Evolutionary conservation across 2,797 vertebrate genomes (phyloP), one percentile per base, ranked within the genome.

Genomic region (Pseudochirops cupreus): DNA sequence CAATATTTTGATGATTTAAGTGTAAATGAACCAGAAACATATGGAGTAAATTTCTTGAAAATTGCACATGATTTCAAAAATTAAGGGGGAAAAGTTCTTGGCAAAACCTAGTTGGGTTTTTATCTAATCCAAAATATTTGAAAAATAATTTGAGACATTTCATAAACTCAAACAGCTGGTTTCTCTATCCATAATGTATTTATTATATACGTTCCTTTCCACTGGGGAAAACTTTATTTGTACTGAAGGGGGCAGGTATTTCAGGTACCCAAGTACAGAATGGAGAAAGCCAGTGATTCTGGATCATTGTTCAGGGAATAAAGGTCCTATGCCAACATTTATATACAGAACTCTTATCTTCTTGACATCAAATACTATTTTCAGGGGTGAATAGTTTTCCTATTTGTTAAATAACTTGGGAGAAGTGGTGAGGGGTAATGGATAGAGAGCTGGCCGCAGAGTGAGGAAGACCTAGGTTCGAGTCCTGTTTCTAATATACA

Each of bases 71-170:
- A 97, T 98, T 97, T 97, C 94, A 96, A 95, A 98, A 98, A 97
- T 97, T 96, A 97, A 98, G 94, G 97, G 95, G 94, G 91, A 97
- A 97, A 96, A 0, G 26, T 96, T 98, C 92, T 97, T 97, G 97
- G 98, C 98, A 97, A 98, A 97, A 97, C 56, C 56, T 54, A 91
- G 94, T 95, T 94, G 82, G 90, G 91, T 96, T 98, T 87, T 98
- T 95, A 95, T 97, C 94, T 97, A 98, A 97, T 97, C 96, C 97
- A 97, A 97, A 97, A 97, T 97, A 96, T 93, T 96, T 97, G 96
- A 97, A 97, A 97, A 98, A 97, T 98, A 97, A 96, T 97, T 97
- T 91, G 94, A 98, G 97, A 97, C 96, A 95, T 97, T 98, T 98
- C 91, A 95, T 96, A 97, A 98, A 98, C 97, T 92, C 94, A 97